Evolutionary conservation across 2,888 invertebrate species (phyloP), one percentile per base, ranked within the genome.

Genomic region (Apamea epomidion): DNA sequence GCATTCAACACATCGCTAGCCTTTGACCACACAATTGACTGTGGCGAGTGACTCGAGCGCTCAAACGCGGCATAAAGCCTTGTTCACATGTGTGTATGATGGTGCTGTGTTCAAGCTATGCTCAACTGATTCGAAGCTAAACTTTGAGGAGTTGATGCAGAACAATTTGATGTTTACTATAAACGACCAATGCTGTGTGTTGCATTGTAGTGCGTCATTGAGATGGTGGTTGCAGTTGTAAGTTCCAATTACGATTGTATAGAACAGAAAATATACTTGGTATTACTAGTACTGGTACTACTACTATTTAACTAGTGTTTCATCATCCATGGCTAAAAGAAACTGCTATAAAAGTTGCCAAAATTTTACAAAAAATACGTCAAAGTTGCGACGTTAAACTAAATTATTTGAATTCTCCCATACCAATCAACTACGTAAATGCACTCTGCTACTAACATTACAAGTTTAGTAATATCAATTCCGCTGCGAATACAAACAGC

Each of bases 21-120:
- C 68, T 77, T 67, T 79, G 75, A 74, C 74, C 74, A 70, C 42
- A 76, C 87, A 72, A 77, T 74, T 54, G 87, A 75, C 54, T 72
- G 71, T 25, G 60, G 76, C 71, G 14, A 72, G 51, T 72, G 65
- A 67, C 62, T 76, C 16, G 51, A 69, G 29, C 54, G 54, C 62
- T 37, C 70, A 60, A 74, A 85, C 58, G 71, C 37, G 12, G 10
- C 76, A 62, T 68, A 25, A n/a, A 75, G 72, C 71, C 68, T n/a
- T 12, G 65, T 54, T 45, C 70, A 86, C 82, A 76, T 54, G 48
- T 72, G 54, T 48, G 62, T 25, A 48, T 71, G 51, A 42, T 54
- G 42, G 18, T 45, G 65, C 73, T 60, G 62, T 70, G 64, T 70
- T 84, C 65, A 65, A 29, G 42, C 42, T 32, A 25, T 58, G 68